Base-by-base conservation (phyloP, 2,888 invertebrate genomes). In the Bursaphelenchus okinawaensis region DNA sequence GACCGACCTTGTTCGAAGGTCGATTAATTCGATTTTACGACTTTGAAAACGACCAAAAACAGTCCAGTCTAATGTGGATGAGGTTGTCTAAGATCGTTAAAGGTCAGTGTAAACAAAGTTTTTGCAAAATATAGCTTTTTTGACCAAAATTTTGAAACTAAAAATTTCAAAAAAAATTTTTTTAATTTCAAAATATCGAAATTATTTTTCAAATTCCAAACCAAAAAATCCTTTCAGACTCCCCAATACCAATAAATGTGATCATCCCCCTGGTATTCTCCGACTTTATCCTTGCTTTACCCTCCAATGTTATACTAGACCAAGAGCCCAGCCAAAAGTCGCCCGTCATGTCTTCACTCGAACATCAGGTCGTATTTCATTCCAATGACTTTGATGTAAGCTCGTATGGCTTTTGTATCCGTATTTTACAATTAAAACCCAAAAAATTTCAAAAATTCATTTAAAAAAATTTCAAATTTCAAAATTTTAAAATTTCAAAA, bases 341-440 rank as follows among this genome's bases (percentile, higher is more conserved):
- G 16, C 19, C 19, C 3, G 22, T 50, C 19, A 59, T 59, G 60
- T 31, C 60, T 2, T 51, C 51, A 2, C 55, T 59, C 40, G 50
- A 20, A 4, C 60, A 59, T 24, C 31, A 59, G 6, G 7, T 59
- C 20, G 50, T 26, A 20, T 29, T 59, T 4, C 57, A 57, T 4
- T 27, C 24, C 2, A 19, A 57, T 27, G 57, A 57, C 22, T 57
- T 57, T 28, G 29, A 57, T 55, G 57, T 57, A 57, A 57, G 57
- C 6, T 52, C 3, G n/a, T n/a, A n/a, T n/a, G n/a, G n/a, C n/a
- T n/a, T n/a, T n/a, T n/a, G n/a, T n/a, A n/a, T n/a, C n/a, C n/a
- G n/a, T n/a, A n/a, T n/a, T n/a, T n/a, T n/a, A n/a, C n/a, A n/a
- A n/a, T n/a, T n/a, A n/a, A n/a, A n/a, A n/a, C n/a, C n/a, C n/a